Evolutionary conservation across 2,888 invertebrate species (phyloP), one percentile per base, ranked within the genome.

Genomic region (Cheilosia vulpina): DNA sequence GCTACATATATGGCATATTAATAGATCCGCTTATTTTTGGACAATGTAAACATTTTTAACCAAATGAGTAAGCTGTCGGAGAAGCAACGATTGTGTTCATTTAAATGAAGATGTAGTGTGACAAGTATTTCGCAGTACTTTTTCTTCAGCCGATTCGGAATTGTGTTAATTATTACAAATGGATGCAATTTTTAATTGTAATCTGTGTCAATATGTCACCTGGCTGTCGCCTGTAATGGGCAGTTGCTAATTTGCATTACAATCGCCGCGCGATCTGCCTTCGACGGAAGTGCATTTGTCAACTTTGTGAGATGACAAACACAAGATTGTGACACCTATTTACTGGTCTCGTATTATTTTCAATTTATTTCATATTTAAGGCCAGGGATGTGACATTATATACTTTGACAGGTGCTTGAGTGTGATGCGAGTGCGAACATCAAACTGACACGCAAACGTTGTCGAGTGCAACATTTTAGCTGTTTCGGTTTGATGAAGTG

Each of bases 11-110:
- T 7, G 57, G 50, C 57, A 58, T 58, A 58, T 66, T 75, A 66
- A 75, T 75, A 57, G 65, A 75, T 19, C 66, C 57, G 66, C 65
- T 75, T 75, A 66, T 47, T 50, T 75, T 75, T 45, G 75, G 57
- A 45, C 21, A 53, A n/a, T 6, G 62, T 2, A 34, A 31, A 53
- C 62, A 62, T 62, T 62, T 72, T 53, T 45, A 53, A 72, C 19
- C 6, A 1, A 34, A 53, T 72, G 72, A 72, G 62, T 72, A 52
- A 72, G 41, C 21, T 41, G 11, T 24, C 2, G 38, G 21, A 9
- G 31, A 11, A 15, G 3, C 34, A 15, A 27, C 19, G 19, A n/a
- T 38, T 24, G 58, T 57, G 19, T 57, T 31, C 31, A 24, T 2
- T 11, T 11, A 21, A 27, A n/a, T 11, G 62, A 41, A 41, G 41